These are phyloP conservation scores for Stegodyphus mimosarum DNA, from an alignment of 1,140 invertebrate species.

Conservation along the genomic window DNA sequence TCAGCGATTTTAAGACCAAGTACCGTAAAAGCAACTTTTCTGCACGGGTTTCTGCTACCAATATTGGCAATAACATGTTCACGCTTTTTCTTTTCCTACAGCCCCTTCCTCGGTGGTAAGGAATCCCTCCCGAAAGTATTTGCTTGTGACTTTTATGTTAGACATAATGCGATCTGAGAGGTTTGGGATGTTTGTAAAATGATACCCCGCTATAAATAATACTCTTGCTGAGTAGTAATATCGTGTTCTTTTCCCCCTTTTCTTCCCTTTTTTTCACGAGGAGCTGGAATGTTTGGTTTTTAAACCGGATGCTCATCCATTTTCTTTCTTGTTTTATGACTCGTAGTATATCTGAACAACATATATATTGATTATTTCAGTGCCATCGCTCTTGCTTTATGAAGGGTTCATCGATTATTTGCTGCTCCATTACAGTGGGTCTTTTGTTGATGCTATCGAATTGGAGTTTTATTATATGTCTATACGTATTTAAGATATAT, in stretches of 20 bases:
- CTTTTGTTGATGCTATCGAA: too few species aligned
- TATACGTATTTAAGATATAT: neutral
- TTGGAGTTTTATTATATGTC: too few species aligned
- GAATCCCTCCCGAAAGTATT: neutral
- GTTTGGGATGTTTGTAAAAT: too few species aligned
- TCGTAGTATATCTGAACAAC: too few species aligned
- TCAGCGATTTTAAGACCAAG: conserved; percentile 40
- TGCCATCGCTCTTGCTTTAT: too few species aligned
- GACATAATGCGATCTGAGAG: neutral
- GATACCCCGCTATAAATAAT: too few species aligned
- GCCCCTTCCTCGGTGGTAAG: too few species aligned
- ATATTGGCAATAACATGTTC: neutral
- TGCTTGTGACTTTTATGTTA: neutral
- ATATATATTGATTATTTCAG: too few species aligned
- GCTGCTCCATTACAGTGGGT: too few species aligned
- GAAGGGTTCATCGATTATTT: too few species aligned
- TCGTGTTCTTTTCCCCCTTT: neutral
- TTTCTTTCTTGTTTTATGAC: neutral
- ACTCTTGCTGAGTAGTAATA: too few species aligned
- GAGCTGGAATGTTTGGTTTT: neutral
- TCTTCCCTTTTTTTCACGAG: neutral
- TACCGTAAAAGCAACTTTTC: conserved; percentile 43
- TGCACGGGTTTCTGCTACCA: neutral
- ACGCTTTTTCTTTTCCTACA: too few species aligned
- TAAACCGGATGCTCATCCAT: neutral